Evolutionary conservation across 1,140 invertebrate species (phyloP).

Genomic region (Drosophila tropicalis): DNA sequence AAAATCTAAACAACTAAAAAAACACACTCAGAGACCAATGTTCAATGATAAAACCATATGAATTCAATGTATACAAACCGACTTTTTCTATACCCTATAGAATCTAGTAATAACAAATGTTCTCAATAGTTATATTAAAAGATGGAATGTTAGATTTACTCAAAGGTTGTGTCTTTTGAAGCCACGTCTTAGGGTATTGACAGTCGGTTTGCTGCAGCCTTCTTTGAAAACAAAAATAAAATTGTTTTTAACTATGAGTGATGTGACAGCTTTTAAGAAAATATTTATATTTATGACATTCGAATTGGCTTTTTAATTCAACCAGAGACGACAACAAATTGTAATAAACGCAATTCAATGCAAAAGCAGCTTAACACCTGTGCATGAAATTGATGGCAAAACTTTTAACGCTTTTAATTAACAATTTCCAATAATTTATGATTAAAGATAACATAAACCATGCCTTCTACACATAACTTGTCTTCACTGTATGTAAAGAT

Average conservation of each 20-base stretch:
- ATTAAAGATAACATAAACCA: neutral
- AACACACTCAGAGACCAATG: conserved; percentile 28
- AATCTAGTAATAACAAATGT: too few relatives aligned
- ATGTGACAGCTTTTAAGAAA: conserved; percentile 64
- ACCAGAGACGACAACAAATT: conserved; percentile 18
- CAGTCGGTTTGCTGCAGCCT: neutral
- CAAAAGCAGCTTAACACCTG: conserved; percentile 50
- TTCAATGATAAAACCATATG: neutral
- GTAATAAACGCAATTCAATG: conserved; percentile 56
- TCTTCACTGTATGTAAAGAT: neutral
- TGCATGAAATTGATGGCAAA: conserved; percentile 50
- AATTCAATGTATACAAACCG: neutral
- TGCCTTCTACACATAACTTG: conserved; percentile 31
- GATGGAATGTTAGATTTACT: too few relatives aligned
- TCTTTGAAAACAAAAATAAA: conserved; percentile 3
- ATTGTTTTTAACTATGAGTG: conserved; percentile 54
- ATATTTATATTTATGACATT: conserved; percentile 76
- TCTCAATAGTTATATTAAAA: too few relatives aligned
- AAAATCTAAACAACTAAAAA: conserved; percentile 42
- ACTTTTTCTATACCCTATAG: too few relatives aligned
- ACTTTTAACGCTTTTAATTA: conserved; percentile 71
- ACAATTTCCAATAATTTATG: conserved; percentile 62
- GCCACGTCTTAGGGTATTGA: conserved; percentile 12
- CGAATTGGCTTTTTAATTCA: conserved; percentile 70
- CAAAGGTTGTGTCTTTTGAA: too few relatives aligned